phyloP scores from a whole-genome alignment of 2,888 invertebrate species.

The Lasius fuliginosus region DNA sequence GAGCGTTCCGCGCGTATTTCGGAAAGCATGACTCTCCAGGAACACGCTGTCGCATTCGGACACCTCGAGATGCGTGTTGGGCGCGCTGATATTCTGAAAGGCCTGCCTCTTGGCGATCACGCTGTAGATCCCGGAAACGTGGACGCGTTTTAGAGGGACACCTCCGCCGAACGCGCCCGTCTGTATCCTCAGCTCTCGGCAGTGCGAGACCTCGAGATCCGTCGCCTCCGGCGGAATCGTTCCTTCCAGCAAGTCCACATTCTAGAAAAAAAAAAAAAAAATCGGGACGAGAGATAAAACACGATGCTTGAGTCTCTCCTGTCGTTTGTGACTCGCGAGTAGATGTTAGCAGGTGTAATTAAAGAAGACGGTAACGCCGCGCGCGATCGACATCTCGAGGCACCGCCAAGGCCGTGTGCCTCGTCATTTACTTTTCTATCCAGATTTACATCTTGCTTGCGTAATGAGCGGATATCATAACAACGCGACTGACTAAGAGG shows the following conservation, averaged over 20 bases:
- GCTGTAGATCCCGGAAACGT: slow-evolving; percentile 87
- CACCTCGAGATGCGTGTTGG: slow-evolving; percentile 89
- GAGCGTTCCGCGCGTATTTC: slow-evolving; percentile 89
- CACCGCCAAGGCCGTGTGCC: slow-evolving; percentile 50
- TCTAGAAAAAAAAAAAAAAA: slow-evolving; percentile 75
- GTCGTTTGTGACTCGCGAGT: not conserved
- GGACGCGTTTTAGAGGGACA: slow-evolving; percentile 87
- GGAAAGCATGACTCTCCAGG: slow-evolving; percentile 90
- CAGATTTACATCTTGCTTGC: slow-evolving; percentile 50
- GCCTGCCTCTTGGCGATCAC: slow-evolving; percentile 88
- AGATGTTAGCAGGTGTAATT: slow-evolving; percentile 26
- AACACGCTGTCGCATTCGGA: slow-evolving; percentile 88
- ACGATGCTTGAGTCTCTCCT: not conserved
- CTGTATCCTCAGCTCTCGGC: slow-evolving; percentile 87
- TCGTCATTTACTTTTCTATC: slow-evolving; percentile 40
- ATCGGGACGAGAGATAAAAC: not conserved
- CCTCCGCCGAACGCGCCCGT: slow-evolving; percentile 88
- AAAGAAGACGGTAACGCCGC: slow-evolving; percentile 21
- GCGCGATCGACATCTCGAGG: slow-evolving; percentile 4
- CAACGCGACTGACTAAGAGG: slow-evolving; percentile 34
- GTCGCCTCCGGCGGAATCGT: slow-evolving; percentile 88
- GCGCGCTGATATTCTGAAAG: slow-evolving; percentile 88
- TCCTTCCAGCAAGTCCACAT: slow-evolving; percentile 85
- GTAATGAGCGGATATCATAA: slow-evolving; percentile 45
- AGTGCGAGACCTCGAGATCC: slow-evolving; percentile 88